These are phyloP conservation scores for Enteromius afrohamiltoni DNA, from an alignment of 2,797 vertebrate genomes.

Conservation along the genomic window DNA sequence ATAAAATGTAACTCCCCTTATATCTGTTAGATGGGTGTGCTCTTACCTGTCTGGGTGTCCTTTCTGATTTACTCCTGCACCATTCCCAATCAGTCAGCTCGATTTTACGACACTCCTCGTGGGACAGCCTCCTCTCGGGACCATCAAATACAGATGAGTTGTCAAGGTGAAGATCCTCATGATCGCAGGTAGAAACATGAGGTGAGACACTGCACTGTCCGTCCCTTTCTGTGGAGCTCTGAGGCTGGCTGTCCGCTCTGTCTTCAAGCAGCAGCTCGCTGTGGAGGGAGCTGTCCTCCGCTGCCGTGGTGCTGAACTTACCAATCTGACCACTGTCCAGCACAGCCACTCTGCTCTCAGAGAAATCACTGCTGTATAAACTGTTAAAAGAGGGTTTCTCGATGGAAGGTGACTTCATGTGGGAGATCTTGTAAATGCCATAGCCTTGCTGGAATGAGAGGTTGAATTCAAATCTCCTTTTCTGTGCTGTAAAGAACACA, in stretches of 20 bases:
- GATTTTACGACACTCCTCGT: conserved; percentile 84
- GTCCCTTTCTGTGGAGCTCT: conserved; percentile 58
- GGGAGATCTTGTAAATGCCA: conserved; percentile 88
- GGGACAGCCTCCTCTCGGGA: conserved; percentile 85
- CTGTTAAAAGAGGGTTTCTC: conserved; percentile 78
- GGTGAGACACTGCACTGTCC: conserved; percentile 64
- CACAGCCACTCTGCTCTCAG: conserved; percentile 63
- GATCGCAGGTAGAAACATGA: conserved; percentile 57
- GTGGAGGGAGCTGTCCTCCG: conserved; percentile 74
- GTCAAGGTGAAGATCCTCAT: conserved; percentile 71
- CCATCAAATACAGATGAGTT: conserved; percentile 77
- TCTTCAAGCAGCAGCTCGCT: conserved; percentile 68
- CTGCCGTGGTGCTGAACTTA: conserved; percentile 80
- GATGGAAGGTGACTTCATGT: conserved; percentile 70
- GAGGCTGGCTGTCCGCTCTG: conserved; percentile 53
- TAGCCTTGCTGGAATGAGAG: conserved; percentile 91
- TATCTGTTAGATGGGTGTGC: neutral
- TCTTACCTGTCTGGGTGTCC: conserved; percentile 92
- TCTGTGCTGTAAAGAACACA: conserved; percentile 78
- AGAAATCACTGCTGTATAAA: conserved; percentile 77
- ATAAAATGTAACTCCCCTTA: neutral
- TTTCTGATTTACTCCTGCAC: conserved; percentile 96
- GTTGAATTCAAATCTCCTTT: conserved; percentile 88
- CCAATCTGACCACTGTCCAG: conserved; percentile 68
- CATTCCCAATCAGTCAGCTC: conserved; percentile 95